Conservation (phyloP, 2,113 vertebrate genomes). For the Pangasianodon gigas region DNA sequence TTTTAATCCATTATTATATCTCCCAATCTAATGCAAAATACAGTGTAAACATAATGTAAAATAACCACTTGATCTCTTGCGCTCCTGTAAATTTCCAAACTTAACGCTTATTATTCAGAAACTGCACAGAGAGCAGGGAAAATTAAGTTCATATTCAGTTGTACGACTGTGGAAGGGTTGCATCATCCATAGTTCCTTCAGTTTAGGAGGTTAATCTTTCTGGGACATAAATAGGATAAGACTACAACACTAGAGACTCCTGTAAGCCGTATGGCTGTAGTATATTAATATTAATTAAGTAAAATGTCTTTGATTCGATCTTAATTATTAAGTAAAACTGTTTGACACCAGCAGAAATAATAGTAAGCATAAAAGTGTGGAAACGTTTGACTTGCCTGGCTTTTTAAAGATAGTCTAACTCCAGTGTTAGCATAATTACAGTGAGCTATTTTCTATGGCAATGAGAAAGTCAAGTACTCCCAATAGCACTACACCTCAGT, state of each 20-base stretch:
- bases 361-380: neutral
- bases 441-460: constrained; percentile 24
- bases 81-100: neutral
- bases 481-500: constrained; percentile 56
- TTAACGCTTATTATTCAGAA: neutral
- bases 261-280: neutral
- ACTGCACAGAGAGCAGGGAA: neutral
- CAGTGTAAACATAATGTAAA: neutral
- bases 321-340: neutral
- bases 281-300: neutral
- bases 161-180: neutral
- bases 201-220: neutral
- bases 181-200: neutral
- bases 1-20: neutral
- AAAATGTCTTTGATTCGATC: neutral
- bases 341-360: neutral
- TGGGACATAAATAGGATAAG: neutral
- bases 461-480: constrained; percentile 47
- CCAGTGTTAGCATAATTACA: constrained; percentile 14
- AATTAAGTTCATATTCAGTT: neutral
- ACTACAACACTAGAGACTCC: neutral
- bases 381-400: neutral
- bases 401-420: constrained; percentile 29
- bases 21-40: neutral
- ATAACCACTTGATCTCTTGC: neutral